Evolutionary conservation across 2,113 vertebrate genomes (phyloP).

Genomic region (Ammodytes dubius): DNA sequence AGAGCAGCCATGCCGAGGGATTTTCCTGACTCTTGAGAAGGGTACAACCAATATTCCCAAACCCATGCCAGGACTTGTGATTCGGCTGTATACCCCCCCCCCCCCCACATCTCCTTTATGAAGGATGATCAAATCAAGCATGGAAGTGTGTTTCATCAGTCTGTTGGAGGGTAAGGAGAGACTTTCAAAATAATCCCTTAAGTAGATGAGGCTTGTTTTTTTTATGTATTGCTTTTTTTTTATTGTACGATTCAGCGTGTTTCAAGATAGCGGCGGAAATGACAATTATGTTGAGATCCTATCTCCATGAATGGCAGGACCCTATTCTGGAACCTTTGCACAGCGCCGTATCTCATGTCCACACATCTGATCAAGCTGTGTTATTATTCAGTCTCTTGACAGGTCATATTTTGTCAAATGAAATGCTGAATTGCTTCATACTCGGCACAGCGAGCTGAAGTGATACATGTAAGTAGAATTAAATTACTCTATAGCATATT

Average conservation of each 20-base stretch:
- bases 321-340: constrained; percentile 53
- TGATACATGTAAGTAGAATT: constrained; percentile 86
- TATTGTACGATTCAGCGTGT: constrained; percentile 59
- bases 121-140: constrained; percentile 82
- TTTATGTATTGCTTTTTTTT: constrained; percentile 73
- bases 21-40: constrained; percentile 80
- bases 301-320: constrained; percentile 62
- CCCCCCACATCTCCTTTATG: constrained; percentile 58
- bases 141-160: constrained; percentile 79
- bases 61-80: constrained; percentile 79
- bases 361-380: constrained; percentile 68
- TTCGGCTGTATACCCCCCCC: constrained; percentile 56
- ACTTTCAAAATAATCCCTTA: constrained; percentile 84
- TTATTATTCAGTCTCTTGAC: constrained; percentile 85
- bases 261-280: constrained; percentile 68
- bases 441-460: constrained; percentile 75
- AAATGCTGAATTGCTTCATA: constrained; percentile 84
- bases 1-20: constrained; percentile 76
- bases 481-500: constrained; percentile 86
- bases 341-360: constrained; percentile 60
- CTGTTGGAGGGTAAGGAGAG: constrained; percentile 81
- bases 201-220: constrained; percentile 70
- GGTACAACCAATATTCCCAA: constrained; percentile 84
- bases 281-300: constrained; percentile 70
- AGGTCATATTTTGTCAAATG: constrained; percentile 86